These are phyloP conservation scores for Empidonax alnorum DNA, from an alignment of 2,113 vertebrate species.

Conservation along the genomic window DNA sequence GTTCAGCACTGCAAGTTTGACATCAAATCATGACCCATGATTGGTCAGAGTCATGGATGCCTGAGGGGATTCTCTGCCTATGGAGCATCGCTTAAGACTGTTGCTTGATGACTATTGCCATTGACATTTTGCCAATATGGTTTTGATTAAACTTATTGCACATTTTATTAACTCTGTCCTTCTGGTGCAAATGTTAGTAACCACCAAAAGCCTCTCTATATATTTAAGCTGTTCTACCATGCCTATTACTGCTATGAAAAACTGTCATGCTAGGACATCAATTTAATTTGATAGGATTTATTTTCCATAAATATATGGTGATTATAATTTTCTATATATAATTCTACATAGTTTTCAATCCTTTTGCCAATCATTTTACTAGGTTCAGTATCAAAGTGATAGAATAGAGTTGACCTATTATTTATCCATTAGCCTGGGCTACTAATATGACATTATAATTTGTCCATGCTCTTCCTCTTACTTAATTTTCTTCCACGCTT, in stretches of 20 bases:
- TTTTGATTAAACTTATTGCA: background rate
- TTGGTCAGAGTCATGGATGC: background rate
- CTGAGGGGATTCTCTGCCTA: background rate
- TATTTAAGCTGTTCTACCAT: background rate
- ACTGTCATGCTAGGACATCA: background rate
- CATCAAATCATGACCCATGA: background rate
- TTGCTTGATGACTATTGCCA: background rate
- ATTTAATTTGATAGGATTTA: background rate
- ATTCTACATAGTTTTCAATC: background rate
- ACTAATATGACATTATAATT: background rate
- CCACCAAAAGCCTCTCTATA: background rate
- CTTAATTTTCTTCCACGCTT: background rate
- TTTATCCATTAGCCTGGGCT: background rate
- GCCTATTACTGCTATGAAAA: background rate
- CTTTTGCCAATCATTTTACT: background rate
- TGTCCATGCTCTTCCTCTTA: background rate
- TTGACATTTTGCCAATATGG: background rate
- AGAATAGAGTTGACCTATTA: background rate
- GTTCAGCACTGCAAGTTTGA: background rate
- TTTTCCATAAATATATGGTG: background rate
- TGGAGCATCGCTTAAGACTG: background rate
- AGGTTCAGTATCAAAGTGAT: background rate
- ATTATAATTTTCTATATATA: background rate
- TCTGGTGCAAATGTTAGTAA: background rate
- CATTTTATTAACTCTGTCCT: background rate